These are phyloP conservation scores for Drosophila crucigera DNA, from an alignment of 2,888 invertebrate species.

Conservation along the genomic window DNA sequence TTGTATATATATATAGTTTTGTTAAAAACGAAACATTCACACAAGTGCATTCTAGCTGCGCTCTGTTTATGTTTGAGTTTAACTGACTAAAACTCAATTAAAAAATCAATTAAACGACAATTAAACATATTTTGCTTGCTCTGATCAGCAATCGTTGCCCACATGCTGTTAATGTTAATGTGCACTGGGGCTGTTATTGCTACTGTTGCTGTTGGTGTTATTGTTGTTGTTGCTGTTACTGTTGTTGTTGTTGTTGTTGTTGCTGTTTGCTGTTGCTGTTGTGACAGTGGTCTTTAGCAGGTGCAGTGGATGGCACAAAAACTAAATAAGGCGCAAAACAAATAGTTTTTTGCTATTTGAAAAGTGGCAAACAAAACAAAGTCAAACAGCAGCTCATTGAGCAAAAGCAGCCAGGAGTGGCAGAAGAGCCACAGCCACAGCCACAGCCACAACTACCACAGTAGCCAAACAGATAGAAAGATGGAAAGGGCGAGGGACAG, in stretches of 20 bases:
- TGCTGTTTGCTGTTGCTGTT: conserved; percentile 13
- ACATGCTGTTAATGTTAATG: conserved; percentile 64
- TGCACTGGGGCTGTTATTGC: conserved; percentile 19
- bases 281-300: conserved; percentile 51
- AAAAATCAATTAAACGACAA: conserved; percentile 54
- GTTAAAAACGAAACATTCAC: not conserved
- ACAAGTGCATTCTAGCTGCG: not conserved
- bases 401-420: conserved; percentile 39
- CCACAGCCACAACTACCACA: conserved; percentile 17
- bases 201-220: conserved; percentile 20
- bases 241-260: conserved; percentile 33
- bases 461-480: conserved; percentile 40
- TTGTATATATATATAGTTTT: not conserved
- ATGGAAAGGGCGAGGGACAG: not conserved
- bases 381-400: conserved; percentile 72
- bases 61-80: not conserved
- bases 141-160: conserved; percentile 45
- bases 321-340: conserved; percentile 76
- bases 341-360: conserved; percentile 75
- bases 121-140: conserved; percentile 44
- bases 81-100: conserved; percentile 13
- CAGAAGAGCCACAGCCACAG: not conserved
- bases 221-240: conserved; percentile 30
- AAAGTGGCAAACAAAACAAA: conserved; percentile 68
- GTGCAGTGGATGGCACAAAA: conserved; percentile 64